Evolutionary conservation across 2,113 vertebrate genomes (phyloP), one percentile per base, ranked within the genome.

Genomic region (Xiphias gladius): DNA sequence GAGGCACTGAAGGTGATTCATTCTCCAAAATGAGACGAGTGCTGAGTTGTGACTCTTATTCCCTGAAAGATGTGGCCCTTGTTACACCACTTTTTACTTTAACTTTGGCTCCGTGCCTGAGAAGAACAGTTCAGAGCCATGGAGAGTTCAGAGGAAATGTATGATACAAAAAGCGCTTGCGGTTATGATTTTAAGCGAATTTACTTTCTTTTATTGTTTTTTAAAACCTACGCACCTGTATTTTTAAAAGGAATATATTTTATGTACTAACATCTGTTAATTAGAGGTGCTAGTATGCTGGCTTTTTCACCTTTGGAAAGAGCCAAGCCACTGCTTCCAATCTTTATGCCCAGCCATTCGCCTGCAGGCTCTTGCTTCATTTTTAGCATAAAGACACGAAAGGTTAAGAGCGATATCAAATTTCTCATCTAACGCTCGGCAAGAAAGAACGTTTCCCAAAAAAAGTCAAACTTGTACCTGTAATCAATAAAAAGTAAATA

Each of bases 1-100:
- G 37, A 78, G 62, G 72, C 50, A 14, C 35, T 58, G 70, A 67
- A 67, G 74, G 83, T 59, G 77, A 86, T 88, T 86, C 70, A 80
- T 82, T 78, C 54, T 75, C 68, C 64, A 37, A 71, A 86, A 84
- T 63, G 64, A 88, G 80, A 48, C 13, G 55, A 73, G 68, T 17
- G 77, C 80, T 57, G 82, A 77, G 75, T 12, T 73, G 67, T 11
- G 82, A 67, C 73, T 86, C 12, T 1, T 37, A 63, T 64, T 82
- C 82, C 73, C 73, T 73, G 66, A 79, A 70, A 75, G 79, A 80
- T 26, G 75, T 43, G 72, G 61, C 35, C 74, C 46, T 41, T 22
- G 43, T 77, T 78, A 28, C 52, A 41, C n/a, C 4, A 0, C 64
- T 55, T 57, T 58, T 48, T 37, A 20, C 20, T 43, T 9, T 0